phyloP scores from a whole-genome alignment of 2,797 vertebrate genomes.

The Poecilia wingei region DNA sequence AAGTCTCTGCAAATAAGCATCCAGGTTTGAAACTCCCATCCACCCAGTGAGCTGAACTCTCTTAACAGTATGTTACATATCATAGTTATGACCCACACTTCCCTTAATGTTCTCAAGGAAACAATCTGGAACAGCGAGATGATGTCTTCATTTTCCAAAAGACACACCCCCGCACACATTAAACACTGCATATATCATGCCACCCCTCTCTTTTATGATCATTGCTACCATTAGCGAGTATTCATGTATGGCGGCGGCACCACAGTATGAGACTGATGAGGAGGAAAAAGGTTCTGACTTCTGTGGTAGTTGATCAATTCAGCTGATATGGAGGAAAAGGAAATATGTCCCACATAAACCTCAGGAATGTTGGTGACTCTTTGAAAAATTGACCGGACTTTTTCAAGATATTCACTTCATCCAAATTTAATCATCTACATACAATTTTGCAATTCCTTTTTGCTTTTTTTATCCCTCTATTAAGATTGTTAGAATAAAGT shows the following conservation, averaged over 20 bases:
- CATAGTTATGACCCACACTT: slow-evolving; percentile 1
- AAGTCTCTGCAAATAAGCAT: neutral
- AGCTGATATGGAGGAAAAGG: neutral
- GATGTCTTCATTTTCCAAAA: slow-evolving; percentile 7
- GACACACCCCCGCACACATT: slow-evolving; percentile 12
- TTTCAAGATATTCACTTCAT: neutral
- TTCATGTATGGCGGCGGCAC: neutral
- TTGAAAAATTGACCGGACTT: neutral
- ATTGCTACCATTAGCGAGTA: slow-evolving; percentile 13
- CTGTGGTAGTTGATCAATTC: neutral
- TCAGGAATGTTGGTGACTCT: neutral
- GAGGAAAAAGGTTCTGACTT: neutral
- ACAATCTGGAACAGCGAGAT: slow-evolving; percentile 11
- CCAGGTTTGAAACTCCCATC: neutral
- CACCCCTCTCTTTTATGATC: slow-evolving; percentile 8
- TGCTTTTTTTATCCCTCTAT: neutral
- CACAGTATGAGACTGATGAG: neutral
- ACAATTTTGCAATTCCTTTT: neutral
- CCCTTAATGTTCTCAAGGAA: slow-evolving; percentile 16
- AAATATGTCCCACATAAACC: neutral
- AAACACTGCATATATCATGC: slow-evolving; percentile 18
- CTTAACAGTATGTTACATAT: neutral
- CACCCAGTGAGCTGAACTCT: neutral
- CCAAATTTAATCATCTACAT: neutral
- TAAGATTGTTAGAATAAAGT: neutral